Percentiles rank a stretch among this genome's conserved stretches.
phyloP scores from a whole-genome alignment of 2,888 invertebrate genomes.

The Cancer borealis region DNA sequence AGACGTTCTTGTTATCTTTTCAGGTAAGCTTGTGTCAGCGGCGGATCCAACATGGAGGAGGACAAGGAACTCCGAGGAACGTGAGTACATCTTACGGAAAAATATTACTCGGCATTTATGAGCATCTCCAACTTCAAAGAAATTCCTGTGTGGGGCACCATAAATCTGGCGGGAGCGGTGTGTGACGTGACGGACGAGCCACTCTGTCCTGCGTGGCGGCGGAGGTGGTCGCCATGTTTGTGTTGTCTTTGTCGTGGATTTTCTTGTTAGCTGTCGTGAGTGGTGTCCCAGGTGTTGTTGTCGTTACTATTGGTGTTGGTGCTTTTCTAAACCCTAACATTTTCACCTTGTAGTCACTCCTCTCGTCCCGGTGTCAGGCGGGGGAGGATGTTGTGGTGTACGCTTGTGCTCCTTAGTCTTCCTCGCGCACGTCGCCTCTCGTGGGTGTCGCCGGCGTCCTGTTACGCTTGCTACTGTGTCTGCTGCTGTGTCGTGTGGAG shows the following conservation, averaged over 20 bases:
- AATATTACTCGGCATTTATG: conserved; percentile 25
- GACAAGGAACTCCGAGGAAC: conserved; percentile 32
- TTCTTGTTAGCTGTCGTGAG: background rate
- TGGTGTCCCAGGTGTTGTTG: background rate
- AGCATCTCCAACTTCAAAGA: conserved; percentile 50
- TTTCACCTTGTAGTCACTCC: background rate
- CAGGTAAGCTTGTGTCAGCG: conserved; percentile 42
- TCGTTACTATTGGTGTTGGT: background rate
- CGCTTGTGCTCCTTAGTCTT: background rate
- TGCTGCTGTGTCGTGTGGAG: background rate
- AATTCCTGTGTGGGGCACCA: conserved; percentile 46
- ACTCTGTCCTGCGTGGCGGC: conserved; percentile 36
- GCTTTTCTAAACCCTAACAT: background rate
- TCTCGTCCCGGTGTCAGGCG: background rate
- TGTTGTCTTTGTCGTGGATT: background rate
- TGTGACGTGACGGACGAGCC: conserved; percentile 41
- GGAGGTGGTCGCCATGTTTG: background rate
- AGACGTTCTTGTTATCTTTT: conserved; percentile 28
- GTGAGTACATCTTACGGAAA: conserved; percentile 43
- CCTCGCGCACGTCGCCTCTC: background rate
- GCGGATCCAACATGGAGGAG: background rate
- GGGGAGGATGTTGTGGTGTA: background rate
- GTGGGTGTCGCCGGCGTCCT: background rate
- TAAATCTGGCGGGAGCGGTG: conserved; percentile 43
- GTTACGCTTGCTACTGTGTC: conserved; percentile 28